Evolutionary conservation across 2,888 invertebrate genomes (phyloP).

Genomic region (Diploptera punctata): DNA sequence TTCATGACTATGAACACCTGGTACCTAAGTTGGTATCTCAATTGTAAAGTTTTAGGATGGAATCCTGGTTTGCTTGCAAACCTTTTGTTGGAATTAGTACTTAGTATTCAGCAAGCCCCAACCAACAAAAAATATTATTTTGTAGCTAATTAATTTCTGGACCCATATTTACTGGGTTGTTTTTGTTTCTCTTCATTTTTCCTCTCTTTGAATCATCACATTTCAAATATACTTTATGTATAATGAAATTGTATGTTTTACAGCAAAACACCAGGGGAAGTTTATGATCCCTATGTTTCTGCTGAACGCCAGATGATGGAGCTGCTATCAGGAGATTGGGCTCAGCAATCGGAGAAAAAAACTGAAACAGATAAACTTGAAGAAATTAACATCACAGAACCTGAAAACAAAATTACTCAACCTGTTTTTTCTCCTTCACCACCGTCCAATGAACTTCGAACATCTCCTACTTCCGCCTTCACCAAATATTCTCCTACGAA

Average conservation of each 20-base stretch:
- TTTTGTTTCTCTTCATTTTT: too few relatives aligned
- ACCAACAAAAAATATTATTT: too few relatives aligned
- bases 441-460: constrained; percentile 13
- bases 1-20: too few relatives aligned
- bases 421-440: not conserved
- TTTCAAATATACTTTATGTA: too few relatives aligned
- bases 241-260: not conserved
- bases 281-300: constrained; percentile 78
- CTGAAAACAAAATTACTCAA: not conserved
- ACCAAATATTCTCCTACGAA: constrained; percentile 30
- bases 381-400: not conserved
- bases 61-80: too few relatives aligned
- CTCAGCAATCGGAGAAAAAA: constrained; percentile 48
- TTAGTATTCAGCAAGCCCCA: too few relatives aligned
- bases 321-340: constrained; percentile 66
- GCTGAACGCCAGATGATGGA: constrained; percentile 85
- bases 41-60: too few relatives aligned
- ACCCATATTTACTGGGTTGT: too few relatives aligned
- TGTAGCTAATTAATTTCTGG: too few relatives aligned
- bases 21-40: too few relatives aligned
- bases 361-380: not conserved
- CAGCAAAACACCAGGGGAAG: constrained; percentile 51
- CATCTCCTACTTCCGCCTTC: constrained; percentile 42
- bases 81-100: too few relatives aligned
- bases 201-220: too few relatives aligned